phyloP scores from a whole-genome alignment of 1,140 invertebrate genomes.

The Dolichoris vasculosae region DNA sequence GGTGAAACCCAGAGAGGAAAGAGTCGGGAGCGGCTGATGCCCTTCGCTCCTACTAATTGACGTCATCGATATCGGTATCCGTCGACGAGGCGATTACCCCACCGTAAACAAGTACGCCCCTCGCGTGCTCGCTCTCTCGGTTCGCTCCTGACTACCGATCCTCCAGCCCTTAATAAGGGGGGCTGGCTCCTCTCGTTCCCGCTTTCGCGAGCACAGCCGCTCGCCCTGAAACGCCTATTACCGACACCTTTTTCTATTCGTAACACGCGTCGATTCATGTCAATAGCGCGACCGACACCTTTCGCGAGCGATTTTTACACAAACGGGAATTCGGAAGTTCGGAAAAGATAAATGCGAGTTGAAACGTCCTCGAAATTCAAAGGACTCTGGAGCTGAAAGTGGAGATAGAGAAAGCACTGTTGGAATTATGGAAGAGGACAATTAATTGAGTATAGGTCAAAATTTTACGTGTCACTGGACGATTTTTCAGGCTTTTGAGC shows the following conservation, averaged over 20 bases:
- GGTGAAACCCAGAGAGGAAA: slow-evolving; percentile 56
- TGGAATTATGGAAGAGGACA: neutral
- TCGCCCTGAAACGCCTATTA: neutral
- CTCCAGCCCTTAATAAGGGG: slow-evolving; percentile 32
- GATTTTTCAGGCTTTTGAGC: neutral
- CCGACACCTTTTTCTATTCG: neutral
- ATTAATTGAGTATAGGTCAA: neutral
- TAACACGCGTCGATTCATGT: neutral
- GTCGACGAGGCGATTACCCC: slow-evolving; percentile 74
- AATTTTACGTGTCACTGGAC: neutral
- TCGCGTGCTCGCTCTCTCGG: slow-evolving; percentile 46
- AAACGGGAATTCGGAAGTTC: neutral
- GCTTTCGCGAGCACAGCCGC: neutral
- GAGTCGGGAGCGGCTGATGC: slow-evolving; percentile 38
- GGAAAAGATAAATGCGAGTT: neutral
- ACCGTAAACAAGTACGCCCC: slow-evolving; percentile 72
- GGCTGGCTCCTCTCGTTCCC: neutral
- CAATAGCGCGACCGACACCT: neutral
- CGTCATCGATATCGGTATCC: slow-evolving; percentile 75
- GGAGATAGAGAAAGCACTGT: too few relatives aligned
- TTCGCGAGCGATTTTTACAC: neutral
- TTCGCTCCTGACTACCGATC: slow-evolving; percentile 27
- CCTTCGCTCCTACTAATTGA: slow-evolving; percentile 67
- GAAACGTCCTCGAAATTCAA: neutral
- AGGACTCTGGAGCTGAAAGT: neutral